Percentiles rank a stretch among this genome's conserved stretches.
Conservation (phyloP, 2,797 vertebrate genomes). For the Phylloscopus collybita region DNA sequence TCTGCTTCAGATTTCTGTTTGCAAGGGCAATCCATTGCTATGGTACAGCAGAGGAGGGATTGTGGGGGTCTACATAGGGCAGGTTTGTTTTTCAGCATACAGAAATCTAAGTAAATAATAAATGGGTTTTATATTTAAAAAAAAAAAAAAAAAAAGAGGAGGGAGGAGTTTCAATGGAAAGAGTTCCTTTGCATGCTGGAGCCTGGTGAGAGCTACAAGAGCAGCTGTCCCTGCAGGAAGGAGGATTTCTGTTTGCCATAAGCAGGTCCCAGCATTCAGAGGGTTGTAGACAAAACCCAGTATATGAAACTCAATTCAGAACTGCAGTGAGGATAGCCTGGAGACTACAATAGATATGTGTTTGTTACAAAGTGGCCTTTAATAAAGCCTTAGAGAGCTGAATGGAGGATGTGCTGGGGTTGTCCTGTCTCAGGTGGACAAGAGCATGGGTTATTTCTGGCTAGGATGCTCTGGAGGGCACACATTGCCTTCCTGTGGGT, state of each 20-base stretch:
- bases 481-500: background rate
- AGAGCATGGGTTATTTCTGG: background rate
- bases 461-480: background rate
- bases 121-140: background rate
- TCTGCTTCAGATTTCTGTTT: background rate
- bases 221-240: background rate
- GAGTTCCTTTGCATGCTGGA: background rate
- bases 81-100: background rate
- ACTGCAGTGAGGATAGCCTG: background rate
- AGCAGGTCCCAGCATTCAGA: background rate
- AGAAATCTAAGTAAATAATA: background rate
- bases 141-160: background rate
- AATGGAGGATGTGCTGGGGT: background rate
- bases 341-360: background rate
- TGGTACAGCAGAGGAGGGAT: background rate
- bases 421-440: background rate
- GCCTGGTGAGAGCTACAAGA: background rate
- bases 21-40: background rate
- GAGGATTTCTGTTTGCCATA: background rate
- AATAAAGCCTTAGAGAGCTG: conserved; percentile 16
- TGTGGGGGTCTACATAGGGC: background rate
- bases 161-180: background rate
- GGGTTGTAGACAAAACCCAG: background rate
- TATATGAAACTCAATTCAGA: conserved; percentile 1
- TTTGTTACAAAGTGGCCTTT: conserved; percentile 20